Evolutionary conservation across 2,888 invertebrate genomes (phyloP).

Genomic region (Tetragonula carbonaria): DNA sequence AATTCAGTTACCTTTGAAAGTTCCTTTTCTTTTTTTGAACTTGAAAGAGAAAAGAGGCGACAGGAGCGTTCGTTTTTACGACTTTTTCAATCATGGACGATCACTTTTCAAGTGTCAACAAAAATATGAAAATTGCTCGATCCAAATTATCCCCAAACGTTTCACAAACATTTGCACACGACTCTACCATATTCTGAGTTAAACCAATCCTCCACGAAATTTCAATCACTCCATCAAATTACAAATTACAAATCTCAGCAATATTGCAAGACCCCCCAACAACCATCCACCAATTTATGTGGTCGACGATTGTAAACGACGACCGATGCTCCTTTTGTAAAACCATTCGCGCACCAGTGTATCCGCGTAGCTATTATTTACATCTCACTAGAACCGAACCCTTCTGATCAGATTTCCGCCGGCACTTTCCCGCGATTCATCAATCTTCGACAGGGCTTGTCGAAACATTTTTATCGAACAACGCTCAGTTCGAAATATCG

Average conservation of each 20-base stretch:
- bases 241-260: neutral
- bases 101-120: too few relatives aligned
- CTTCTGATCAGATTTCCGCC: constrained; percentile 25
- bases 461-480: constrained; percentile 28
- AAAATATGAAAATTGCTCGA: too few relatives aligned
- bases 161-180: neutral
- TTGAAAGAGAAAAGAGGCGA: neutral
- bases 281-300: neutral
- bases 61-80: constrained; percentile 5
- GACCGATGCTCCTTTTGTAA: neutral
- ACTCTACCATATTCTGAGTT: neutral
- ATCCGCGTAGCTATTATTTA: constrained; percentile 24
- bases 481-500: neutral
- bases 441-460: constrained; percentile 10
- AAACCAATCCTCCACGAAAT: neutral
- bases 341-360: neutral
- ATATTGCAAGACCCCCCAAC: too few relatives aligned
- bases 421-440: constrained; percentile 20
- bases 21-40: too few relatives aligned
- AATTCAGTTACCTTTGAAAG: neutral
- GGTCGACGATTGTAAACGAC: neutral
- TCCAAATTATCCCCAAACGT: neutral
- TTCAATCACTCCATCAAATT: neutral
- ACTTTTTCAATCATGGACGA: neutral
- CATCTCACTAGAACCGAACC: constrained; percentile 13